phyloP scores from a whole-genome alignment of 2,113 vertebrate species.

The Lycaon pictus region DNA sequence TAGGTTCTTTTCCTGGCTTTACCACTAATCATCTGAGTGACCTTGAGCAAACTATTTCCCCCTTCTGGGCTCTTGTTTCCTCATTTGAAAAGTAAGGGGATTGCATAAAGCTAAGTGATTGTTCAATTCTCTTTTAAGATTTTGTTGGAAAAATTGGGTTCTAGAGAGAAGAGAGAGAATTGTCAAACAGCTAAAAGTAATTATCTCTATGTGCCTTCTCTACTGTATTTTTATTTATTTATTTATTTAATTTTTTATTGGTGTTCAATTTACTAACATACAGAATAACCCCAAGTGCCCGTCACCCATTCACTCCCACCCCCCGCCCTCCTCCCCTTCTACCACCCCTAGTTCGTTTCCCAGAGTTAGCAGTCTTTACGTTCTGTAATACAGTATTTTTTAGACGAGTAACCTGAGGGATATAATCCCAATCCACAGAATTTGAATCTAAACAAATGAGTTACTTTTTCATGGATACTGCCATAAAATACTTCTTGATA shows the following conservation, averaged over 20 bases:
- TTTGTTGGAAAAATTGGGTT: not conserved
- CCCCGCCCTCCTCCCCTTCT: too few relatives aligned
- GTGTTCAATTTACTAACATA: too few relatives aligned
- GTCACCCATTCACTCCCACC: too few relatives aligned
- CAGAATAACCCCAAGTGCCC: too few relatives aligned
- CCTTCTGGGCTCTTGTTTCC: not conserved
- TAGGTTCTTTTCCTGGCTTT: not conserved
- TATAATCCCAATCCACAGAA: not conserved
- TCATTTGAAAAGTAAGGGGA: not conserved
- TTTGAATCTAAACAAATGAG: slow-evolving; percentile 16
- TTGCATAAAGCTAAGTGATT: not conserved
- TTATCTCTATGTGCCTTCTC: not conserved
- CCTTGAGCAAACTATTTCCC: not conserved
- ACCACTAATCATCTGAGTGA: not conserved
- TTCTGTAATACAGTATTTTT: too few relatives aligned
- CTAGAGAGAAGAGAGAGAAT: not conserved
- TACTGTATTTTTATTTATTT: slow-evolving; percentile 4
- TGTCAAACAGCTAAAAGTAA: not conserved
- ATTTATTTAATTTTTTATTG: too few relatives aligned
- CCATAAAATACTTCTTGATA: not conserved
- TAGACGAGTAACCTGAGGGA: not conserved
- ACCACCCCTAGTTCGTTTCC: too few relatives aligned
- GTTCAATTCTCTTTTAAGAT: not conserved
- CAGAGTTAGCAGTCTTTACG: too few relatives aligned
- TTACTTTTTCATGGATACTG: not conserved